Percentiles rank a stretch among this genome's conserved stretches.
These are phyloP conservation scores for Lydus trimaculatus DNA, from an alignment of 2,888 invertebrate species.

Conservation along the genomic window DNA sequence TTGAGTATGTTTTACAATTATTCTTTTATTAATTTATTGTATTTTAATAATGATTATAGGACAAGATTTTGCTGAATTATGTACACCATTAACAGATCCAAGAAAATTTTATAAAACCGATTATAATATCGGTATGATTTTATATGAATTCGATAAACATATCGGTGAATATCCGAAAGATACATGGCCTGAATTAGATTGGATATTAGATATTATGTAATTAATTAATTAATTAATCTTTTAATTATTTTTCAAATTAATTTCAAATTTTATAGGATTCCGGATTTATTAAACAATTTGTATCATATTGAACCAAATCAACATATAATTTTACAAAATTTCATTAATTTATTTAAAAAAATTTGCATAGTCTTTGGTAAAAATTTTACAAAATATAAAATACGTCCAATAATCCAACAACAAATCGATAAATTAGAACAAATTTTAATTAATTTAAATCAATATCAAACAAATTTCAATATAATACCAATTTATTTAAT, in stretches of 20 bases:
- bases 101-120: slow-evolving; percentile 69
- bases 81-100: slow-evolving; percentile 64
- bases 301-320: slow-evolving; percentile 64
- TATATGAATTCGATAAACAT: slow-evolving; percentile 69
- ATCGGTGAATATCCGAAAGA: slow-evolving; percentile 67
- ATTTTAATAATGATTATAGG: too few relatives aligned
- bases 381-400: slow-evolving; percentile 66
- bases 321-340: slow-evolving; percentile 63
- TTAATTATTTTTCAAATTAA: not conserved
- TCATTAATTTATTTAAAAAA: slow-evolving; percentile 65
- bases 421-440: slow-evolving; percentile 69
- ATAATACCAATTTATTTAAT: slow-evolving; percentile 70
- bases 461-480: slow-evolving; percentile 65
- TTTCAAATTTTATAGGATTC: slow-evolving; percentile 61
- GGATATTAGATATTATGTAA: slow-evolving; percentile 72
- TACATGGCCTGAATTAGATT: slow-evolving; percentile 76
- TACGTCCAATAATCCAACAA: slow-evolving; percentile 67
- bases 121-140: slow-evolving; percentile 65
- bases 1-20: too few relatives aligned
- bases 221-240: slow-evolving; percentile 46
- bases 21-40: too few relatives aligned
- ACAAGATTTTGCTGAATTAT: slow-evolving; percentile 60
- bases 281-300: slow-evolving; percentile 66
- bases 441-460: slow-evolving; percentile 66
- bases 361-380: slow-evolving; percentile 73